Base-by-base conservation (phyloP, 1,140 invertebrate species). In the Phocides pigmalion region DNA sequence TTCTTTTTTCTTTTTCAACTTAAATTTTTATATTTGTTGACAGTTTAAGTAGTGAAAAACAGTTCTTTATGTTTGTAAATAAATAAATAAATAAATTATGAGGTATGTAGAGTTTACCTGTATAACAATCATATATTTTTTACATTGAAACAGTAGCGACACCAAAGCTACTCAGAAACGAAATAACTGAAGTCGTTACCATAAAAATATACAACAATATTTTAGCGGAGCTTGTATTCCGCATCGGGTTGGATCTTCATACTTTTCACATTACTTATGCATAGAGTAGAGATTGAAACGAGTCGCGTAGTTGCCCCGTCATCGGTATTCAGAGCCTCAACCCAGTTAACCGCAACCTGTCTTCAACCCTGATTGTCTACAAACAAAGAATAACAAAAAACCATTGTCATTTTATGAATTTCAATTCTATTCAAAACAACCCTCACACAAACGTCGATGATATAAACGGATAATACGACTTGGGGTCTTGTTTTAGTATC, bases 191-290 rank as follows among this genome's bases (percentile, higher is more conserved):
- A 78, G 68, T 82, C 67, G 75, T 83, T 83, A 80, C 73, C 66
- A 79, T 84, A 86, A 82, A 82, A 84, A 84, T 81, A 82, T 70
- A 80, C 78, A 80, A 74, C 76, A 73, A 84, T 83, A 86, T 86
- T 87, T 85, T 82, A 83, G 78, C 80, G 41, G 59, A 70, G 68
- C 61, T 68, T 76, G 76, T 84, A 72, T 77, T 78, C 75, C 79
- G 78, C 66, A 74, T 72, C 71, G 72, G 62, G 66, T 74, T 65
- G 62, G 70, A 80, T 86, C 77, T 84, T 79, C 82, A 84, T 82
- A 87, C 80, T 86, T 90, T 88, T 84, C 84, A 79, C 84, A 90
- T 90, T 89, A 89, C 81, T 89, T 90, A 90, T 90, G 87, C 88
- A 90, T 90, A 87, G 88, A 88, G 79, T 88, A 84, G 77, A 88